A percentile compares a stretch with the other conserved stretches of the same genome.
Conservation (phyloP, 1,140 invertebrate species). For the Drosophila rufa region DNA sequence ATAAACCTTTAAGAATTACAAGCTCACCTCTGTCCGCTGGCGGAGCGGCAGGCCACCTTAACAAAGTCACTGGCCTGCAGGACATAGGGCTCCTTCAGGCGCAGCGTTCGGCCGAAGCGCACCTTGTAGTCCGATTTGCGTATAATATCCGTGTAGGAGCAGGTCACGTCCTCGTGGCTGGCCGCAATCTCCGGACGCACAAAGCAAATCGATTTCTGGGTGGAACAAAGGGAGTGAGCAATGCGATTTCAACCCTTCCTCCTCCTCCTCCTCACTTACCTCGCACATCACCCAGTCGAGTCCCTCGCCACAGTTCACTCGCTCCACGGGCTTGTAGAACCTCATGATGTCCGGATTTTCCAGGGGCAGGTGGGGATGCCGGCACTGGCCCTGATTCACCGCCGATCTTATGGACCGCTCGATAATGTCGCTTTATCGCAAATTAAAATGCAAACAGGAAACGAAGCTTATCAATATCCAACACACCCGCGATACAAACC, state of each 20-base stretch:
- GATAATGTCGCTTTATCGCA: constrained; percentile 74
- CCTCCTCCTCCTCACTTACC: constrained; percentile 55
- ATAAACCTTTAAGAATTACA: background rate
- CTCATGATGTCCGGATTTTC: constrained; percentile 89
- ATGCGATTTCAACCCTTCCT: background rate
- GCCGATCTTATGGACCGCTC: constrained; percentile 83
- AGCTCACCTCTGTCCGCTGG: constrained; percentile 86
- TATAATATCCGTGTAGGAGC: constrained; percentile 88
- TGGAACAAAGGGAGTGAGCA: background rate
- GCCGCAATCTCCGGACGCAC: constrained; percentile 86
- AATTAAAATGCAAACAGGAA: background rate
- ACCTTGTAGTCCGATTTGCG: constrained; percentile 87
- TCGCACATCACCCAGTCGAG: constrained; percentile 87
- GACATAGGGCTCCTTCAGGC: constrained; percentile 87
- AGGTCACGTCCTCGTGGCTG: constrained; percentile 86
- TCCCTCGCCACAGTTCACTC: constrained; percentile 87
- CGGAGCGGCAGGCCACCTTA: constrained; percentile 86
- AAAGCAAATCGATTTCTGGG: constrained; percentile 85
- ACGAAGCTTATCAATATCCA: constrained; percentile 13
- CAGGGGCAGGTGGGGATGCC: constrained; percentile 88
- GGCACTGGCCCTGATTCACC: constrained; percentile 86
- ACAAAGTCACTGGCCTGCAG: constrained; percentile 89
- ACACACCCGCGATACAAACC: background rate
- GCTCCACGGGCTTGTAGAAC: constrained; percentile 87
- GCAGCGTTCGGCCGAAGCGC: constrained; percentile 85